phyloP scores from a whole-genome alignment of 2,113 vertebrate genomes.

The Hoplias malabaricus region DNA sequence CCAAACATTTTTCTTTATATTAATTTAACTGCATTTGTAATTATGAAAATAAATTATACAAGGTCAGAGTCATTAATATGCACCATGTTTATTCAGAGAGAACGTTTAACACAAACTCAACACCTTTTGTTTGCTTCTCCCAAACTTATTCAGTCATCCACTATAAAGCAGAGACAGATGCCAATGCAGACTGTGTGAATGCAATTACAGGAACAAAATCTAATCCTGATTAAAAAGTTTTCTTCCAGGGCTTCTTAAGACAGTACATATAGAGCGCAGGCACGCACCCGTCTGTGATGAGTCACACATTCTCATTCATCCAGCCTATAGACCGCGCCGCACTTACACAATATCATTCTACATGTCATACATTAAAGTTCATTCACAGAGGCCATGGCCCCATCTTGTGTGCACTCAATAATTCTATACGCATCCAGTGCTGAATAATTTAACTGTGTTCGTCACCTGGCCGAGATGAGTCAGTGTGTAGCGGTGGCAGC shows the following conservation, averaged over 20 bases:
- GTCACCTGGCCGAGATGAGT: conserved; percentile 25
- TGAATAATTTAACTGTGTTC: conserved; percentile 38
- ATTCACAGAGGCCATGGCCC: conserved; percentile 19
- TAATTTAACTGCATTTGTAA: no score
- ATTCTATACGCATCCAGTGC: conserved; percentile 36
- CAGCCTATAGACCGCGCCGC: neutral
- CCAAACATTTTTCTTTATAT: no score
- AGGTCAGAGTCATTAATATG: no score
- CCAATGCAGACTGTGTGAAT: neutral
- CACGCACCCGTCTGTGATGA: conserved; percentile 6
- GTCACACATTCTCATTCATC: conserved; percentile 35
- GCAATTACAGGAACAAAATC: neutral
- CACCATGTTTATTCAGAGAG: no score
- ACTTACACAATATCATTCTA: conserved; percentile 1
- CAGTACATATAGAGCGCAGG: neutral
- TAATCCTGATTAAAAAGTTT: neutral
- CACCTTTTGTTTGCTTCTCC: no score
- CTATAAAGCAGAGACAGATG: no score
- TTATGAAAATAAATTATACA: no score
- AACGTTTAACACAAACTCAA: no score
- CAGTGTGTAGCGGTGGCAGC: conserved; percentile 17
- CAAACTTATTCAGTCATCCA: no score
- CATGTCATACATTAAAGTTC: conserved; percentile 17
- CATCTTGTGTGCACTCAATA: conserved; percentile 18
- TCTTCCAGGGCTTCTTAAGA: neutral